Evolutionary conservation across 2,797 vertebrate species (phyloP), one percentile per base, ranked within the genome.

Genomic region (Ciconia nigra): DNA sequence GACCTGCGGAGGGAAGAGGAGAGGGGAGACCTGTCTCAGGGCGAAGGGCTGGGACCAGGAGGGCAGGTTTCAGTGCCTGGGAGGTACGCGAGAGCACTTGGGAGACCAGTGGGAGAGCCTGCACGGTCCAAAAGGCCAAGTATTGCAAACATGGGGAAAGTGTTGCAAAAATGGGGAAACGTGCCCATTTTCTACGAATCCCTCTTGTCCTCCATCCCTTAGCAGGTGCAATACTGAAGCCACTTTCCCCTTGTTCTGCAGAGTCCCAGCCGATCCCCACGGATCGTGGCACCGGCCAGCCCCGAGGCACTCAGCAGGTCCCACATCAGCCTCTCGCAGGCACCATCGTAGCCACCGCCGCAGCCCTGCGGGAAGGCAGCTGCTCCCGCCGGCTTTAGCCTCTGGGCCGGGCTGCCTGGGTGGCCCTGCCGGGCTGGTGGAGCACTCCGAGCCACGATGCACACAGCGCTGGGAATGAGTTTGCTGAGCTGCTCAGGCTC

Each of bases 171-270:
- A 39, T 39, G 46, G 25, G 24, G 37, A 76, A 13, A 76, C 3
- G 19, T 12, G 37, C 29, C 18, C 7, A 0, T 13, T 55, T 33
- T 11, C 4, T n/a, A 26, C 1, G 0, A 3, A 7, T 7, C 19
- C 0, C 15, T 41, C 63, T 33, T 33, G 49, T 10, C 46, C 9
- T 21, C 11, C 52, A 29, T 2, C 31, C 63, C 41, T 21, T 1
- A 15, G 39, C 0, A 33, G 42, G 10, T 6, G 5, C 17, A 4
- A 13, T 7, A 4, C 25, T 5, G 44, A 5, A 76, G 63, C 6
- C 42, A 18, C 54, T 51, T 11, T 7, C 28, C 2, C 2, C 10
- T 41, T 15, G 9, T 1, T n/a, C 42, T 52, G 49, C 74, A 59
- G 54, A n/a, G 11, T 7, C 49, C 42, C 63, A 12, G 26, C 0